These are phyloP conservation scores for Dascillus cervinus DNA, from an alignment of 2,888 invertebrate species.

Conservation along the genomic window DNA sequence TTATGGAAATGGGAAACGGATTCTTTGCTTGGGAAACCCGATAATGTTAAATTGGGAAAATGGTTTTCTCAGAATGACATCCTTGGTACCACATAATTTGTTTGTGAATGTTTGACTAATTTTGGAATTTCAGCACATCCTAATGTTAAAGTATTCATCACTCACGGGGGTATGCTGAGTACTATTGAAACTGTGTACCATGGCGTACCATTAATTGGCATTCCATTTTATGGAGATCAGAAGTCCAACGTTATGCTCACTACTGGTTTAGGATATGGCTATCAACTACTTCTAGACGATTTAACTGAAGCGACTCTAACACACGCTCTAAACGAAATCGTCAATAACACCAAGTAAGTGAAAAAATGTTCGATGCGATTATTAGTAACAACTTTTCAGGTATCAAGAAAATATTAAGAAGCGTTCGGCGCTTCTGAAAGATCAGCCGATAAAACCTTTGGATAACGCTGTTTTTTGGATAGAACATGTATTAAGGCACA, in stretches of 20 bases:
- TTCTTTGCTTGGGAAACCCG: conserved; percentile 16
- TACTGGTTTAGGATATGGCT: conserved; percentile 3
- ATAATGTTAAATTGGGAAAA: conserved; percentile 22
- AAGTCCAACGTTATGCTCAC: conserved; percentile 10
- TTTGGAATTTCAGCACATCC: conserved; percentile 4
- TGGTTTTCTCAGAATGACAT: conserved; percentile 2
- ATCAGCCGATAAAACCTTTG: conserved; percentile 24
- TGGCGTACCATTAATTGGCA: conserved; percentile 10
- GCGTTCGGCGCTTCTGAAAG: conserved; percentile 17
- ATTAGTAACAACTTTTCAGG: too few species aligned
- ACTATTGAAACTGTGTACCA: too few species aligned
- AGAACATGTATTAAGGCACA: conserved; percentile 27
- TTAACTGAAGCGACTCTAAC: background rate
- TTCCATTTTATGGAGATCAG: conserved; percentile 14
- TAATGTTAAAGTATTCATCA: conserved; percentile 11
- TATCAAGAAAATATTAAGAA: conserved; percentile 19
- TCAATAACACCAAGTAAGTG: conserved; percentile 2
- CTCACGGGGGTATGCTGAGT: conserved; percentile 11
- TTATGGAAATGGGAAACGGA: conserved; percentile 28
- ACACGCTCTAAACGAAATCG: background rate
- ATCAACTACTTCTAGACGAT: background rate
- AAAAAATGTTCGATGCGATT: too few species aligned
- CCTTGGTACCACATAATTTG: conserved; percentile 1
- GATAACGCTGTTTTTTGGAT: conserved; percentile 28
- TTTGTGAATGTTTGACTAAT: too few species aligned